Evolutionary conservation across 2,797 vertebrate species (phyloP).

Genomic region (Hyperoplus immaculatus): DNA sequence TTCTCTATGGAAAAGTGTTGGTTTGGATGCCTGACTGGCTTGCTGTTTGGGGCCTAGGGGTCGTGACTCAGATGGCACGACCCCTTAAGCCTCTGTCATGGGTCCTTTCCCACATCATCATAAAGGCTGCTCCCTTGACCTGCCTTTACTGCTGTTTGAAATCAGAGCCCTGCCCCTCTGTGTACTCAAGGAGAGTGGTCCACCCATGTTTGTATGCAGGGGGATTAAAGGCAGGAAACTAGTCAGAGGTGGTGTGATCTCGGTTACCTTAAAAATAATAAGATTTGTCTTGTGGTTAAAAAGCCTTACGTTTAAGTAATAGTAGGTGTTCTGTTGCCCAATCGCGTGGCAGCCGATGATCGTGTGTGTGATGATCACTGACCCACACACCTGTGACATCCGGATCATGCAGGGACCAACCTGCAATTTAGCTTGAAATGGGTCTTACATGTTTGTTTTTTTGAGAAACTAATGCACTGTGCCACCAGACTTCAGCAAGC

Average conservation of each 20-base stretch:
- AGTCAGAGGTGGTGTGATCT: slow-evolving; percentile 7
- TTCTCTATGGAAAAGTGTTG: slow-evolving; percentile 50
- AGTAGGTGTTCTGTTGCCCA: not conserved
- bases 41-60: slow-evolving; percentile 59
- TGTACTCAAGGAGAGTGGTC: slow-evolving; percentile 23
- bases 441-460: slow-evolving; percentile 18
- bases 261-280: slow-evolving; percentile 41
- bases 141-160: slow-evolving; percentile 56
- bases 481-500: slow-evolving; percentile 19
- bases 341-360: slow-evolving; percentile 7
- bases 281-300: slow-evolving; percentile 31
- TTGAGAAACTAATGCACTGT: slow-evolving; percentile 18
- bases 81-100: slow-evolving; percentile 60
- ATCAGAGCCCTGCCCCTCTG: slow-evolving; percentile 46
- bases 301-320: slow-evolving; percentile 18
- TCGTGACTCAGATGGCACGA: slow-evolving; percentile 59
- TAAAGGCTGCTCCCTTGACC: slow-evolving; percentile 68
- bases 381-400: slow-evolving; percentile 12
- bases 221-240: slow-evolving; percentile 45
- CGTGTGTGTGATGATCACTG: slow-evolving; percentile 4
- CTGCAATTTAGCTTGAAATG: slow-evolving; percentile 35
- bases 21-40: slow-evolving; percentile 64
- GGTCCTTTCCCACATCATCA: slow-evolving; percentile 55
- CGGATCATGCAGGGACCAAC: slow-evolving; percentile 2
- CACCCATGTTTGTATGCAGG: slow-evolving; percentile 42